A percentile compares a stretch with the other conserved stretches of the same genome.
phyloP scores from a whole-genome alignment of 2,888 invertebrate species.

The Eristalis intricaria region DNA sequence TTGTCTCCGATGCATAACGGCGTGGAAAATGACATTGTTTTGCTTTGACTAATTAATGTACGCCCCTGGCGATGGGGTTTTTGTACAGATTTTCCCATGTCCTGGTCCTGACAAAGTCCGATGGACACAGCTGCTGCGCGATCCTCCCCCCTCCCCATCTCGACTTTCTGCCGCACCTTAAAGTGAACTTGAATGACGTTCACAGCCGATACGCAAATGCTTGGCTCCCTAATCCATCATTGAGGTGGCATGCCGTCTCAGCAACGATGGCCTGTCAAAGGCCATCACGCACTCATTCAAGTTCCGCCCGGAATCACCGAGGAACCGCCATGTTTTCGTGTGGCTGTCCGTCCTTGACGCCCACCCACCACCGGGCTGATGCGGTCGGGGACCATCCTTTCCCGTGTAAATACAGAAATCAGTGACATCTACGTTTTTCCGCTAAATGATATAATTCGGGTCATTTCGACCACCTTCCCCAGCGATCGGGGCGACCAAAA shows the following conservation, averaged over 20 bases:
- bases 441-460: conserved; percentile 52
- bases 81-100: not conserved
- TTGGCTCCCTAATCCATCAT: not conserved
- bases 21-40: conserved; percentile 48
- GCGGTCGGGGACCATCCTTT: conserved; percentile 5
- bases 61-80: not conserved
- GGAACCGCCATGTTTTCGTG: no score
- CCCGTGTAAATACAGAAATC: conserved; percentile 48
- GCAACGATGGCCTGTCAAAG: not conserved
- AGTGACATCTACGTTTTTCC: conserved; percentile 31
- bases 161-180: no score
- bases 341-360: no score
- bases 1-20: conserved; percentile 29
- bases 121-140: not conserved
- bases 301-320: no score
- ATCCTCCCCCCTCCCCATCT: no score
- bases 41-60: conserved; percentile 43
- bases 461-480: conserved; percentile 37
- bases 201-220: not conserved
- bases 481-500: not conserved
- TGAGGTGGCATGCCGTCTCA: not conserved
- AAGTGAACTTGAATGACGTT: no score
- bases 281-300: not conserved
- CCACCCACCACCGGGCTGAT: not conserved
- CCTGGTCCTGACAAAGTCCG: no score